A percentile compares a stretch with the other conserved stretches of the same genome.
Conservation (phyloP, 2,113 vertebrate genomes). For the Vireo altiloquus region DNA sequence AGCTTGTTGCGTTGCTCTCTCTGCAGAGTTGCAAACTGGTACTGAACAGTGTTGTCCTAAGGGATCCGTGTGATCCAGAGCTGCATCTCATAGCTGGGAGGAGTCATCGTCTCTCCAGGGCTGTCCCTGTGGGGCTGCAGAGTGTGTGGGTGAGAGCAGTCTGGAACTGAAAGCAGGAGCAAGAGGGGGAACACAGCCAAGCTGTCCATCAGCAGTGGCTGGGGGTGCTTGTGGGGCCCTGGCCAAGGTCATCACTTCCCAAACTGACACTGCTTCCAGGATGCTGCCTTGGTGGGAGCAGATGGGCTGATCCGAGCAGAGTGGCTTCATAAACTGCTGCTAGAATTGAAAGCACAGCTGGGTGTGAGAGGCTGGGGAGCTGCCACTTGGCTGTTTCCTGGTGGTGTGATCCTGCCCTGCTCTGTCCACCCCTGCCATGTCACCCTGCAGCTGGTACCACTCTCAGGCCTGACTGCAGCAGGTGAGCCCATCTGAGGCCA, state of each 20-base stretch:
- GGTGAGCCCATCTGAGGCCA: rapidly evolving
- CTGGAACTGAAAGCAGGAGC: neutral
- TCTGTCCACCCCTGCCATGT: rapidly evolving
- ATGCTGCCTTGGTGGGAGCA: neutral
- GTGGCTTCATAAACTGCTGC: neutral
- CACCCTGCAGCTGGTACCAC: neutral
- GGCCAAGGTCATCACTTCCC: neutral
- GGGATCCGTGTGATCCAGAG: neutral
- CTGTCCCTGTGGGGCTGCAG: rapidly evolving
- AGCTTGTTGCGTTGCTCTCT: neutral
- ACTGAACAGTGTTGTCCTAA: neutral
- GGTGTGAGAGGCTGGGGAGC: neutral
- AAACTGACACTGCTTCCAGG: neutral
- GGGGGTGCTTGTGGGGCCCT: neutral
- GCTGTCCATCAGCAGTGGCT: neutral
- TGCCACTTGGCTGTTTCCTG: neutral
- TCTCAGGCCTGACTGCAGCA: rapidly evolving
- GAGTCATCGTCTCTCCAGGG: neutral
- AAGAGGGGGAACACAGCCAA: rapidly evolving
- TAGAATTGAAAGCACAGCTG: neutral
- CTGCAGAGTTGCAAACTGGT: neutral
- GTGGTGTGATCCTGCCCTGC: neutral
- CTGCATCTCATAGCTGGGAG: neutral
- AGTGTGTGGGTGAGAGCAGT: neutral
- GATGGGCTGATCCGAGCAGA: neutral